A percentile compares a stretch with the other conserved stretches of the same genome.
Conservation (phyloP, 1,140 invertebrate genomes). For the Anoplolepis gracilipes region DNA sequence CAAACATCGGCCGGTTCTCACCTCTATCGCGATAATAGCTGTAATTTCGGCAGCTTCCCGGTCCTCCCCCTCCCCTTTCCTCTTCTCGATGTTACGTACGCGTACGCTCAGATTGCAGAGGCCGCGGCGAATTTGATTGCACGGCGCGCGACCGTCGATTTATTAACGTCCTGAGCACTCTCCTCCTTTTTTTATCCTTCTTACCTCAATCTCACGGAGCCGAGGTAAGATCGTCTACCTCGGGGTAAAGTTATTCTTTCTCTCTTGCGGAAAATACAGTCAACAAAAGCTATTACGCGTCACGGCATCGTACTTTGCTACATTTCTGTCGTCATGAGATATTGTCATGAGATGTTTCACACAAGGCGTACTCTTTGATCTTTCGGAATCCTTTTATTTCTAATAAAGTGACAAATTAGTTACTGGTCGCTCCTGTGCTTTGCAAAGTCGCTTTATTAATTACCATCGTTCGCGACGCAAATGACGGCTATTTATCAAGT, state of each 20-base stretch:
- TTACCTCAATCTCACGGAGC: conserved; percentile 19
- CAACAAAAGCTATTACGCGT: not conserved
- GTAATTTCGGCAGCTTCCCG: conserved; percentile 74
- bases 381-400: not conserved
- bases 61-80: not conserved
- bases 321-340: not conserved
- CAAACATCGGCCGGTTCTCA: conserved; percentile 76
- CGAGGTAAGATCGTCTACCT: conserved; percentile 22
- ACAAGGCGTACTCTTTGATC: not conserved
- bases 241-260: conserved; percentile 7
- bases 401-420: not conserved
- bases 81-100: conserved; percentile 42
- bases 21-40: conserved; percentile 78
- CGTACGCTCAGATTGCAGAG: conserved; percentile 72
- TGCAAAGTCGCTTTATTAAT: conserved; percentile 22
- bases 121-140: conserved; percentile 71
- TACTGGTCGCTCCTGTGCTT: not conserved
- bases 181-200: conserved; percentile 8
- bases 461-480: conserved; percentile 2
- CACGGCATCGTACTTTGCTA: not conserved
- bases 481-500: conserved; percentile 27
- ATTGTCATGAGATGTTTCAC: not conserved
- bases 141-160: conserved; percentile 74
- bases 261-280: conserved; percentile 10
- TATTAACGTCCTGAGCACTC: conserved; percentile 67